phyloP scores from a whole-genome alignment of 2,888 invertebrate species.

The Sipunculus nudus region DNA sequence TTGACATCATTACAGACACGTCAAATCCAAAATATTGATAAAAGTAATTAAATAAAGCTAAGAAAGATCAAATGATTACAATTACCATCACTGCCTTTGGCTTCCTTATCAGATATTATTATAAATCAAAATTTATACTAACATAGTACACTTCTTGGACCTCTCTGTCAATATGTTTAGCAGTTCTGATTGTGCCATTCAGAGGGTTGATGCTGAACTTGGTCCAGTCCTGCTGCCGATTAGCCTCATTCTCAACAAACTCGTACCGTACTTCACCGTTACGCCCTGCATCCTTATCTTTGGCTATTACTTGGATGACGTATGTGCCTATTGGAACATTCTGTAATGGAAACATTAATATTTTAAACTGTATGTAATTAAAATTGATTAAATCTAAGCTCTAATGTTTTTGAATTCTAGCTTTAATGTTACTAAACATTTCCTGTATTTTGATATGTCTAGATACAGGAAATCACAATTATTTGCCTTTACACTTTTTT shows the following conservation, averaged over 20 bases:
- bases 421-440: too few relatives aligned
- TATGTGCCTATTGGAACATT: slow-evolving; percentile 43
- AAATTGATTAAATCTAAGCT: background rate
- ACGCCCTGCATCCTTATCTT: slow-evolving; percentile 82
- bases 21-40: too few relatives aligned
- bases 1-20: too few relatives aligned
- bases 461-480: too few relatives aligned
- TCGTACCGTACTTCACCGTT: slow-evolving; percentile 91
- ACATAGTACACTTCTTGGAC: slow-evolving; percentile 78
- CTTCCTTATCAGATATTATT: background rate
- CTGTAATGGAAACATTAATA: slow-evolving; percentile 32
- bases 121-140: slow-evolving; percentile 47
- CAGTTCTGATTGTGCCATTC: slow-evolving; percentile 79
- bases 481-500: too few relatives aligned
- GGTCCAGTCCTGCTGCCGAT: slow-evolving; percentile 73
- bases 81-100: background rate
- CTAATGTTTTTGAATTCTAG: too few relatives aligned
- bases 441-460: too few relatives aligned
- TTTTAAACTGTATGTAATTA: too few relatives aligned
- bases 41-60: too few relatives aligned
- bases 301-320: slow-evolving; percentile 74
- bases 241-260: slow-evolving; percentile 73
- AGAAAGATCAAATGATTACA: too few relatives aligned
- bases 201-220: slow-evolving; percentile 82
- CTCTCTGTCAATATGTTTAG: slow-evolving; percentile 78